Conservation (phyloP, 2,113 vertebrate species). For the Campylorhamphus procurvoides region DNA sequence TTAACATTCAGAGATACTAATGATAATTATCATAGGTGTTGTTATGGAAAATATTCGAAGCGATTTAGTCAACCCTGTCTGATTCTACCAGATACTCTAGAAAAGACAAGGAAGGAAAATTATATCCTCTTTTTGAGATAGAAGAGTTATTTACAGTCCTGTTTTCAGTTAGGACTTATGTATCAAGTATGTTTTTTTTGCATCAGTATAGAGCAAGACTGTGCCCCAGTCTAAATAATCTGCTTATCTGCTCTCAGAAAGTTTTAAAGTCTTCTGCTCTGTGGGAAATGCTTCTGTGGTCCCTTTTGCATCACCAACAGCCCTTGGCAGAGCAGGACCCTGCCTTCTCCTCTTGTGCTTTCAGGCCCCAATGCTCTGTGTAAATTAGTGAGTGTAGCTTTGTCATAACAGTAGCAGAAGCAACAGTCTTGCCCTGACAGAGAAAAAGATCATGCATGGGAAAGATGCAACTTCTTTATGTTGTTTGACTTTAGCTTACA, state of each 20-base stretch:
- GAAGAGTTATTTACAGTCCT: background rate
- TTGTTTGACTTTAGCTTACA: background rate
- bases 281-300: background rate
- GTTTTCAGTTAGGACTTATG: rapidly evolving
- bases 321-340: background rate
- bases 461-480: background rate
- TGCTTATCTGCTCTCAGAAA: background rate
- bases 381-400: background rate
- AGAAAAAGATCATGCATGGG: background rate
- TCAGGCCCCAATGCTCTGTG: background rate
- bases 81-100: background rate
- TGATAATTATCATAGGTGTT: background rate
- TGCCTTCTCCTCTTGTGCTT: background rate
- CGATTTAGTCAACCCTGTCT: background rate
- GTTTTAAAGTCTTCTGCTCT: background rate
- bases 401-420: background rate
- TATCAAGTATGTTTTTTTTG: background rate
- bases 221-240: background rate
- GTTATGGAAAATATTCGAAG: background rate
- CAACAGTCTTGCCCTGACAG: background rate
- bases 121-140: background rate
- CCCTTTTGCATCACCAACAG: background rate
- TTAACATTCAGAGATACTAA: background rate
- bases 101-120: background rate
- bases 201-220: background rate